phyloP scores from a whole-genome alignment of 2,797 vertebrate genomes.

The Pangasius mekongensis region DNA sequence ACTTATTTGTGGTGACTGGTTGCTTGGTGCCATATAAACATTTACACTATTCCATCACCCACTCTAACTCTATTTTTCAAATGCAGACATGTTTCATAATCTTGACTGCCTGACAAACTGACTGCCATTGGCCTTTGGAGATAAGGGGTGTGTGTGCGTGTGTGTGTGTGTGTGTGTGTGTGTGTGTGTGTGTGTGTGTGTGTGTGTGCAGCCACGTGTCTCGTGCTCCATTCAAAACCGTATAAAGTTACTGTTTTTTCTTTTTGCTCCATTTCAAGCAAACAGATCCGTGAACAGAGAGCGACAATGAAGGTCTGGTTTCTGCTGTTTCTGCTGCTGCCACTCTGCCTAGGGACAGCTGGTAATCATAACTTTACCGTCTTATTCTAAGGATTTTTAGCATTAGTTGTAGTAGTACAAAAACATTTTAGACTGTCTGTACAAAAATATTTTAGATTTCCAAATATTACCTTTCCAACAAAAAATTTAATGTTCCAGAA shows the following conservation, averaged over 20 bases:
- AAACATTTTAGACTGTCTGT: neutral
- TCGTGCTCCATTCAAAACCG: neutral
- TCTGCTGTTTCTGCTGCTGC: constrained; percentile 56
- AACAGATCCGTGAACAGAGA: constrained; percentile 14
- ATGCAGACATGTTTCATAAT: constrained; percentile 11
- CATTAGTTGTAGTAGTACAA: neutral
- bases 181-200: constrained; percentile 10
- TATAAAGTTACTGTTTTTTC: constrained; percentile 53
- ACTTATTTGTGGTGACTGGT: too few relatives aligned
- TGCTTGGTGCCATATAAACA: neutral
- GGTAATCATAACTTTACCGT: neutral
- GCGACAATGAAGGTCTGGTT: constrained; percentile 59
- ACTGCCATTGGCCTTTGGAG: neutral
- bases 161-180: constrained; percentile 1
- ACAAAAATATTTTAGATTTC: neutral
- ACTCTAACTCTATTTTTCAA: neutral
- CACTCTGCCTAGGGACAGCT: constrained; percentile 52
- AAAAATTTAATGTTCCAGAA: neutral
- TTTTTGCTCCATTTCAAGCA: neutral
- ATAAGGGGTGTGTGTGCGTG: constrained; percentile 31
- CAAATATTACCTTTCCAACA: neutral
- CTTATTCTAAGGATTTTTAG: neutral
- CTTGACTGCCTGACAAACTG: neutral
- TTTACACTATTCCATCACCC: neutral
- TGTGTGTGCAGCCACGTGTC: constrained; percentile 8